Evolutionary conservation across 2,113 vertebrate species (phyloP).

Genomic region (Perccottus glenii): DNA sequence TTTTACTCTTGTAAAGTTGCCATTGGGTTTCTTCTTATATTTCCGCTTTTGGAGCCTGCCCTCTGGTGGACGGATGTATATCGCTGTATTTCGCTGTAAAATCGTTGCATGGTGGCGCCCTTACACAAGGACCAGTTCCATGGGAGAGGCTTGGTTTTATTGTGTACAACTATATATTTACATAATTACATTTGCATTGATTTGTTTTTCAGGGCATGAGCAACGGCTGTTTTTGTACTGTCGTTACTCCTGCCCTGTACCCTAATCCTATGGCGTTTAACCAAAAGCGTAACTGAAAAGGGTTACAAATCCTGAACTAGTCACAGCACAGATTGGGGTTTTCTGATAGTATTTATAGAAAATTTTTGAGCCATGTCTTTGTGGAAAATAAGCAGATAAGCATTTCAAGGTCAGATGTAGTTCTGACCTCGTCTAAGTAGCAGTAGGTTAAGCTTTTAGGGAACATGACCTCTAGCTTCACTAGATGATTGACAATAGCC

Average conservation of each 20-base stretch:
- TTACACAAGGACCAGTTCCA: too few species aligned
- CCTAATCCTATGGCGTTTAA: conserved; percentile 13
- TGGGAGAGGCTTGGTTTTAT: too few species aligned
- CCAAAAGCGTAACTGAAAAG: conserved; percentile 10
- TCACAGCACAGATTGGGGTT: conserved; percentile 21
- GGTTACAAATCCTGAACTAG: background rate
- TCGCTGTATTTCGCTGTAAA: too few species aligned
- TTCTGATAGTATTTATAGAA: conserved; percentile 13
- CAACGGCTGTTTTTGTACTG: conserved; percentile 26
- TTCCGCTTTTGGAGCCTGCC: too few species aligned
- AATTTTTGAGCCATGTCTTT: background rate
- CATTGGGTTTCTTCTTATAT: too few species aligned
- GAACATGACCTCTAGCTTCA: background rate
- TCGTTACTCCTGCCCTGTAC: background rate
- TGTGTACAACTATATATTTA: too few species aligned
- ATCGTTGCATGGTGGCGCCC: too few species aligned
- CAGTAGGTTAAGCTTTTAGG: conserved; percentile 1
- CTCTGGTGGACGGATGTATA: too few species aligned
- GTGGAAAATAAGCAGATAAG: conserved; percentile 26
- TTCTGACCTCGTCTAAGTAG: background rate
- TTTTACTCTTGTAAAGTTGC: too few species aligned
- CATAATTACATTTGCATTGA: too few species aligned
- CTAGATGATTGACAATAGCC: background rate
- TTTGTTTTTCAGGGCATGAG: too few species aligned
- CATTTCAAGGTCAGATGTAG: background rate